Evolutionary conservation across 2,113 vertebrate species (phyloP), one percentile per base, ranked within the genome.

Genomic region (Myiopsitta monachus): DNA sequence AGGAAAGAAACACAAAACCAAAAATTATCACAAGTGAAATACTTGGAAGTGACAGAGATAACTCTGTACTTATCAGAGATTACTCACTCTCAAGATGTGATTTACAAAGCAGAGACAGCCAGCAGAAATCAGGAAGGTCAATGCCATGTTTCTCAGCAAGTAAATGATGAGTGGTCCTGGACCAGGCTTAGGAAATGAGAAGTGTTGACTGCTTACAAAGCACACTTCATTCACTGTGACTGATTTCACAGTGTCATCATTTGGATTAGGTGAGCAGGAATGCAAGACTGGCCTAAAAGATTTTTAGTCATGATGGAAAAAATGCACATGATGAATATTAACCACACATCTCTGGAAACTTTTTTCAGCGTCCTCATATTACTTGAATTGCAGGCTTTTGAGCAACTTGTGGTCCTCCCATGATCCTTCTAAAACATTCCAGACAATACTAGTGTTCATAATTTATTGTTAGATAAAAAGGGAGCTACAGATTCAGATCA

Each of bases 261-360:
- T 87, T 39, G 31, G 84, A 95, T 82, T 94, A 95, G 87, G 79
- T 92, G 91, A 97, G 62, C 46, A 87, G 66, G 92, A 96, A 96
- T 87, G 73, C 46, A 77, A 80, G 80, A 73, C 89, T 96, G 77
- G 44, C 41, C 54, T 83, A 86, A 78, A 83, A 94, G 18, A 43
- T 89, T 72, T 90, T 93, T 96, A 80, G 87, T 96, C 82, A 95
- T 86, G 39, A 47, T 90, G 95, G 88, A 94, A 96, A 95, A 96
- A 96, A 97, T 94, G 92, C 62, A 76, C 57, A 66, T 84, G 78
- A 91, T 85, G 80, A 95, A 93, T 96, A 96, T 93, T 95, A 94
- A 96, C 88, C 85, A 94, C 92, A 95, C 41, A 83, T 95, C 75
- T 95, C 91, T 95, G 91, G 91, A 89, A 94, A 88, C 30, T 30